phyloP scores from a whole-genome alignment of 2,113 vertebrate species.

The Pampusana beccarii region DNA sequence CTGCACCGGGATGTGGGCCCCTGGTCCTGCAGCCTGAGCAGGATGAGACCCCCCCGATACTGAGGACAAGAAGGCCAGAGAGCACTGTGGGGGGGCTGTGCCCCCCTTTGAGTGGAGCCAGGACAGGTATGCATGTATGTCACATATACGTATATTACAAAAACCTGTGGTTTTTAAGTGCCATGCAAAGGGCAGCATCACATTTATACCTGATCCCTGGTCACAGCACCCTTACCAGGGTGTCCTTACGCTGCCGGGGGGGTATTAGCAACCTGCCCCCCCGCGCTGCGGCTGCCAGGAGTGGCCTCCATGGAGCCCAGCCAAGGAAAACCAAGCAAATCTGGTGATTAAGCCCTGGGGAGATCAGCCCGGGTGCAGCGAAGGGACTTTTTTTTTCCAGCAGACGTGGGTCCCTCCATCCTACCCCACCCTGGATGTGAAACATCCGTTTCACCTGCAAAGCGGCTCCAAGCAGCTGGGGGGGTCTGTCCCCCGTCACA shows the following conservation, averaged over 20 bases:
- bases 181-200: not conserved
- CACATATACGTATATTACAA: fast-evolving
- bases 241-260: not conserved
- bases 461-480: fast-evolving
- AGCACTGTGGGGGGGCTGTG: not conserved
- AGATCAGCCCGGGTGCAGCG: not conserved
- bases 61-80: too few species aligned
- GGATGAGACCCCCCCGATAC: not conserved
- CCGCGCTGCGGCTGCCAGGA: not conserved
- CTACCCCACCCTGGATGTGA: fast-evolving
- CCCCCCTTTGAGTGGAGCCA: fast-evolving
- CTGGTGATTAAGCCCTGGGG: not conserved
- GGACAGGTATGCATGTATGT: not conserved
- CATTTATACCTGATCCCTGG: fast-evolving
- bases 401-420: not conserved
- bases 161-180: not conserved
- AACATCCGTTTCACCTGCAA: fast-evolving
- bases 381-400: not conserved
- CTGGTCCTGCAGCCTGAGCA: not conserved
- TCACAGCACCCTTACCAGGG: not conserved
- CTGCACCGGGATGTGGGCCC: not conserved
- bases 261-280: not conserved
- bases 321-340: not conserved
- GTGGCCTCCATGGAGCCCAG: not conserved
- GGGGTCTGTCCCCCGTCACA: fast-evolving